A percentile compares a stretch with the other conserved stretches of the same genome.
phyloP scores from a whole-genome alignment of 2,888 invertebrate species.

The Deroplatys truncata region DNA sequence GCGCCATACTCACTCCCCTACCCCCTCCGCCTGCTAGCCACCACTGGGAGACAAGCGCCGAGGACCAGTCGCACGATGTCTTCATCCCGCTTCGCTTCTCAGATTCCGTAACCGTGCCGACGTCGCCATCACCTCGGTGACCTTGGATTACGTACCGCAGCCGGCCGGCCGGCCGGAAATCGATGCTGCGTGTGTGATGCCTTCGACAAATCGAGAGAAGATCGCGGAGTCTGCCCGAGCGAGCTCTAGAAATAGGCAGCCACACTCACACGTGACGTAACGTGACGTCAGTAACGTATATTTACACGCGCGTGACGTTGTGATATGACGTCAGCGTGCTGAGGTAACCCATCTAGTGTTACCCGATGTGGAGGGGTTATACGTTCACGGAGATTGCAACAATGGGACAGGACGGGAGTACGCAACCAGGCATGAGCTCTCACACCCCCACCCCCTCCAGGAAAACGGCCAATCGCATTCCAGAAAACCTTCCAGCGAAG shows the following conservation, averaged over 20 bases:
- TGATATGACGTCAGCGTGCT: slow-evolving; percentile 1
- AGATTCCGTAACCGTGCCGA: neutral
- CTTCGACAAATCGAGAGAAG: neutral
- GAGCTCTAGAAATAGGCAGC: neutral
- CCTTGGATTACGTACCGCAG: neutral
- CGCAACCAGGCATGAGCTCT: neutral
- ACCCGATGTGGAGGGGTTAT: neutral
- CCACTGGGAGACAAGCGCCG: neutral
- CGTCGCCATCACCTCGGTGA: neutral
- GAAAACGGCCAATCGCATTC: neutral
- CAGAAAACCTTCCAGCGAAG: neutral
- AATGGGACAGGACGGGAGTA: neutral
- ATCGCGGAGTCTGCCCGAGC: neutral
- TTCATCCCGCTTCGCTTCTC: neutral
- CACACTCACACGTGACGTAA: neutral
- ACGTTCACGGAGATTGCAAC: neutral
- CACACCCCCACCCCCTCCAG: neutral
- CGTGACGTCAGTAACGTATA: slow-evolving; percentile 4
- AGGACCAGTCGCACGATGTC: neutral
- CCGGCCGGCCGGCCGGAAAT: neutral
- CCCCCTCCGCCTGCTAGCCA: neutral
- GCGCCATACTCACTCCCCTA: slow-evolving; percentile 32
- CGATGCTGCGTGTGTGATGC: neutral
- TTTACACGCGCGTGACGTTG: slow-evolving; percentile 13
- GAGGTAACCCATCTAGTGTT: slow-evolving; percentile 1